These are phyloP conservation scores for Engraulis encrasicolus DNA, from an alignment of 2,113 vertebrate genomes.

Conservation along the genomic window DNA sequence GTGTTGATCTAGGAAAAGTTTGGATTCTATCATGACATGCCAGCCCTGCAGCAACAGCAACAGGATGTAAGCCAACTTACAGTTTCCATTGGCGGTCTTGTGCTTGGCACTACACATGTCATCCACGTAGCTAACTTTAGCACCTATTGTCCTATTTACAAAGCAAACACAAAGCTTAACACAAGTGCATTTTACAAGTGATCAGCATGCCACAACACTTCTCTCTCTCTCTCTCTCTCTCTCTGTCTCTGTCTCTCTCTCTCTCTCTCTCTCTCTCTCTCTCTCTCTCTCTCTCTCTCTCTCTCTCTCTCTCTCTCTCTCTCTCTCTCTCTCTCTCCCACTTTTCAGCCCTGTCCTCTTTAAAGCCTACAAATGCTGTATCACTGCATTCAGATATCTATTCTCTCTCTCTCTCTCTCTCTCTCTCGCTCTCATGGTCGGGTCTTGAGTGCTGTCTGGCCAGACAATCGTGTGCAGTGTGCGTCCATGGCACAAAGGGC, in stretches of 20 bases:
- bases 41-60: background rate
- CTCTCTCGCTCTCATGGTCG: constrained; percentile 38
- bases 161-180: background rate
- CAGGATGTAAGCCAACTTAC: background rate
- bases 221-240: no score
- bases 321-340: no score
- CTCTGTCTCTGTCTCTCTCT: no score
- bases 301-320: no score
- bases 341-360: no score
- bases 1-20: background rate
- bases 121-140: background rate
- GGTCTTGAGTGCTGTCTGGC: constrained; percentile 69
- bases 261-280: background rate
- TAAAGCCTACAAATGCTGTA: no score
- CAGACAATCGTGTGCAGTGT: constrained; percentile 64
- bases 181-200: background rate
- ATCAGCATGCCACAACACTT: background rate
- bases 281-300: background rate
- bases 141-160: background rate
- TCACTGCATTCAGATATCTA: no score
- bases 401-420: background rate
- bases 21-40: background rate
- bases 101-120: background rate
- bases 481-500: constrained; percentile 62
- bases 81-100: background rate